A percentile compares a stretch with the other conserved stretches of the same genome.
phyloP scores from a whole-genome alignment of 2,797 vertebrate species.

The Natrix natrix region DNA sequence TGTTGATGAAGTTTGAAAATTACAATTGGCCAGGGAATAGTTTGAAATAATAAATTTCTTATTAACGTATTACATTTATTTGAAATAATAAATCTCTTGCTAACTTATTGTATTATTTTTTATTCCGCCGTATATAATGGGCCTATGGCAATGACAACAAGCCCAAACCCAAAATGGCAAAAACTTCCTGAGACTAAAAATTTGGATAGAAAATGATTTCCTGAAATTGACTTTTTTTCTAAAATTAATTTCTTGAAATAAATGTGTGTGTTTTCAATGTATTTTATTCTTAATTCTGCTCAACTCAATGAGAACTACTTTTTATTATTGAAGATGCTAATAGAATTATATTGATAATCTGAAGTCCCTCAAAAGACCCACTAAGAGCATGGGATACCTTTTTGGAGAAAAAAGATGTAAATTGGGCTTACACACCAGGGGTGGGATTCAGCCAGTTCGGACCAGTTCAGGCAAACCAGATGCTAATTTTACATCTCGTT shows the following conservation, averaged over 20 bases:
- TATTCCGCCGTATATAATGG: background rate
- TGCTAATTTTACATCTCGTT: too few relatives aligned
- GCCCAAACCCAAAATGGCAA: background rate
- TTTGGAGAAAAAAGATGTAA: accelerated
- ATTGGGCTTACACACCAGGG: background rate
- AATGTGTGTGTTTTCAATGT: background rate
- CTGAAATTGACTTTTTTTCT: background rate
- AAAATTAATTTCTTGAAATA: background rate
- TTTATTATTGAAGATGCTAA: background rate
- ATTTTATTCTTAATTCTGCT: background rate
- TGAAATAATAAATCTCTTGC: too few relatives aligned
- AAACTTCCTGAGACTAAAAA: background rate
- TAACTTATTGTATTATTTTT: background rate
- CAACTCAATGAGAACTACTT: background rate
- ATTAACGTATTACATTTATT: background rate
- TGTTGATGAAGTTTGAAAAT: background rate
- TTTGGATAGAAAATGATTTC: background rate
- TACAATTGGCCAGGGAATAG: background rate
- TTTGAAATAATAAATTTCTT: background rate
- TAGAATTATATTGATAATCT: background rate
- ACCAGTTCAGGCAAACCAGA: too few relatives aligned
- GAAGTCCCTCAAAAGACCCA: too few relatives aligned
- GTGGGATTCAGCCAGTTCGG: too few relatives aligned
- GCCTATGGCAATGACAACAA: background rate
- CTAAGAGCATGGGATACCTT: background rate